A percentile compares a stretch with the other conserved stretches of the same genome.
These are phyloP conservation scores for Toxotes jaculatrix DNA, from an alignment of 2,113 vertebrate species.

Conservation along the genomic window DNA sequence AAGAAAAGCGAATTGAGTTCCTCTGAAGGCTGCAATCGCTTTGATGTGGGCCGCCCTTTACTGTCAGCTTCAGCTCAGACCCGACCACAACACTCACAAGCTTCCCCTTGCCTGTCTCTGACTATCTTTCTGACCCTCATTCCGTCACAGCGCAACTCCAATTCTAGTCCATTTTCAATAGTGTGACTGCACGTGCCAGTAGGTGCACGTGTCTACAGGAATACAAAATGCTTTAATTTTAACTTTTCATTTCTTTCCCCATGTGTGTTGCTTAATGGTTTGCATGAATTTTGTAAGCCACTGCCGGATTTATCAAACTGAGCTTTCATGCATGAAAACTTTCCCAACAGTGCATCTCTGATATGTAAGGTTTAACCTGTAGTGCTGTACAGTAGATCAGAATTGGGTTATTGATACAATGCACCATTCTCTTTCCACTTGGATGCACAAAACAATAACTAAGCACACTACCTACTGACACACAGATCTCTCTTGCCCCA, in stretches of 20 bases:
- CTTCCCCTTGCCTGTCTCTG: constrained; percentile 37
- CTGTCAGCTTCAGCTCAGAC: constrained; percentile 60
- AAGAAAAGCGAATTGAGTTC: constrained; percentile 61
- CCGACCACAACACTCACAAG: constrained; percentile 48
- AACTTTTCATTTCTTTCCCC: neutral
- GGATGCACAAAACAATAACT: constrained; percentile 47
- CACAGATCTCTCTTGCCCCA: constrained; percentile 34
- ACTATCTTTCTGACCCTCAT: constrained; percentile 47
- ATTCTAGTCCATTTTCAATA: neutral
- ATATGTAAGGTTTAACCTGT: neutral
- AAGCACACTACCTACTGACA: constrained; percentile 31
- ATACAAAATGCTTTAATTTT: neutral
- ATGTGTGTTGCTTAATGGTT: neutral
- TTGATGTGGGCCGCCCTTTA: constrained; percentile 71
- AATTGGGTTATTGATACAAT: constrained; percentile 24
- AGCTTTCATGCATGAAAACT: neutral
- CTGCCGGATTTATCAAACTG: neutral
- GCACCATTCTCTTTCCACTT: constrained; percentile 24
- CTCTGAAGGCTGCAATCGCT: constrained; percentile 58
- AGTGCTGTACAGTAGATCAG: neutral
- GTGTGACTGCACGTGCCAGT: neutral
- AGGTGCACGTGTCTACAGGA: neutral
- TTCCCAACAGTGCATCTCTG: constrained; percentile 1
- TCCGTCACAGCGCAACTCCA: neutral
- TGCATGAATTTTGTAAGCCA: neutral